A percentile compares a stretch with the other conserved stretches of the same genome.
These are phyloP conservation scores for Apamea crenata DNA, from an alignment of 2,888 invertebrate species.

Conservation along the genomic window DNA sequence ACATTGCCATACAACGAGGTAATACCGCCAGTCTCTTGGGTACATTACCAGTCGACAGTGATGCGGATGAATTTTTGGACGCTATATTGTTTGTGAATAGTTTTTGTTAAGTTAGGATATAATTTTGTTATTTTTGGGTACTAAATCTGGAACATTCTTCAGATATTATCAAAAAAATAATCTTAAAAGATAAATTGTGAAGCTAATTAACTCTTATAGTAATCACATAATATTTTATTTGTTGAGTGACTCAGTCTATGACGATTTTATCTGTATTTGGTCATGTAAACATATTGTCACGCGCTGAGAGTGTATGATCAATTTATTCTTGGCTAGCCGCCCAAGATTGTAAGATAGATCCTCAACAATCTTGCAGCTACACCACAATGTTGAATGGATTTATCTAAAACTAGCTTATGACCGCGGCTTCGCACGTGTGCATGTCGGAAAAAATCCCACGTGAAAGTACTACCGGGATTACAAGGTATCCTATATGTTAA, in stretches of 20 bases:
- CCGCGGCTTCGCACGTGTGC: not conserved
- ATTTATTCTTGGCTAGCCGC: constrained; percentile 23
- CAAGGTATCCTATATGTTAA: no score
- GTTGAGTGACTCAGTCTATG: constrained; percentile 1
- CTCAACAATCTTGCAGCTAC: not conserved
- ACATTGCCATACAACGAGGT: no score
- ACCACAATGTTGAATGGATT: not conserved
- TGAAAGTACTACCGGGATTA: no score
- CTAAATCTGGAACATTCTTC: constrained; percentile 17
- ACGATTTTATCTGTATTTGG: constrained; percentile 36
- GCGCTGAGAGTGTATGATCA: constrained; percentile 9
- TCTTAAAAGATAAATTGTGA: constrained; percentile 36
- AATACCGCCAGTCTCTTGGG: no score
- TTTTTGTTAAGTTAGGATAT: no score
- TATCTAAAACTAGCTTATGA: not conserved
- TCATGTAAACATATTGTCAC: constrained; percentile 29
- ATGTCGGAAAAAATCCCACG: no score
- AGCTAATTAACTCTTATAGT: not conserved
- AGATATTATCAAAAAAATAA: constrained; percentile 30
- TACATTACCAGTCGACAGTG: no score
- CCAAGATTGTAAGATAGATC: not conserved
- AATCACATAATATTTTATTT: constrained; percentile 9
- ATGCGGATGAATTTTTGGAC: no score
- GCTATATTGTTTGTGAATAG: no score
- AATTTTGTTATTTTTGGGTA: no score